These are phyloP conservation scores for Isaurus tuberculatus DNA, from an alignment of 92 coral and sea anemone species.

Conservation along the genomic window DNA sequence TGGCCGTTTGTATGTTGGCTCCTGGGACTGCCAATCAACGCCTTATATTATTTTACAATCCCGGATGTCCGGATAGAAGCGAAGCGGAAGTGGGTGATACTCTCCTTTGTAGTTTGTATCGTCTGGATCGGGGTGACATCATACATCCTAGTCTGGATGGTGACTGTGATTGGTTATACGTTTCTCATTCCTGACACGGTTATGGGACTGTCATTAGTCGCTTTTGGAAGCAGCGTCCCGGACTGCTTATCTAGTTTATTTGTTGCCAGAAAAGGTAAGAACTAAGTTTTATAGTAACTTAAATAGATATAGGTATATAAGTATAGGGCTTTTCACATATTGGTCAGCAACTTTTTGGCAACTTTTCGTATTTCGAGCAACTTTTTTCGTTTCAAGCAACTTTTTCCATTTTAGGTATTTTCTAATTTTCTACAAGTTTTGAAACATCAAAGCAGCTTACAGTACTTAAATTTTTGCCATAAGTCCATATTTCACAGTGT, in stretches of 20 bases:
- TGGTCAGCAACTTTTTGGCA: too few species aligned
- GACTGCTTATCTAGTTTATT: constrained; percentile 96
- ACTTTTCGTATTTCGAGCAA: too few species aligned
- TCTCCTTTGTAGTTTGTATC: constrained; percentile 89
- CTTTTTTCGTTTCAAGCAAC: too few species aligned
- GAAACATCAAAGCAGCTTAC: too few species aligned
- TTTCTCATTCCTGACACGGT: constrained; percentile 95
- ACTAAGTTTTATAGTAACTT: too few species aligned
- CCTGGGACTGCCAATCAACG: constrained; percentile 86
- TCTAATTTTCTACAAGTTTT: too few species aligned
- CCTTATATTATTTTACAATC: constrained; percentile 78
- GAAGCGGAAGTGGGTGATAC: constrained; percentile 80
- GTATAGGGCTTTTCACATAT: too few species aligned
- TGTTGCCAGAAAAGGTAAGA: constrained; percentile 94
- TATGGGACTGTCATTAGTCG: constrained; percentile 97
- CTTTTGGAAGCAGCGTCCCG: constrained; percentile 99
- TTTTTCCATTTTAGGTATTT: too few species aligned
- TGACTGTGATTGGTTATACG: constrained; percentile 94
- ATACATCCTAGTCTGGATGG: constrained; percentile 98
- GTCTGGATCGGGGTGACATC: constrained; percentile 97
- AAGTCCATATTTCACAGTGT: too few species aligned
- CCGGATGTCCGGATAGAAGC: constrained; percentile 91
- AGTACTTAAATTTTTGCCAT: too few species aligned
- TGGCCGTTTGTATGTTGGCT: constrained; percentile 90
- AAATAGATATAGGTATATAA: neutral